These are phyloP conservation scores for Heliconius nattereri DNA, from an alignment of 1,140 invertebrate species.

Conservation along the genomic window DNA sequence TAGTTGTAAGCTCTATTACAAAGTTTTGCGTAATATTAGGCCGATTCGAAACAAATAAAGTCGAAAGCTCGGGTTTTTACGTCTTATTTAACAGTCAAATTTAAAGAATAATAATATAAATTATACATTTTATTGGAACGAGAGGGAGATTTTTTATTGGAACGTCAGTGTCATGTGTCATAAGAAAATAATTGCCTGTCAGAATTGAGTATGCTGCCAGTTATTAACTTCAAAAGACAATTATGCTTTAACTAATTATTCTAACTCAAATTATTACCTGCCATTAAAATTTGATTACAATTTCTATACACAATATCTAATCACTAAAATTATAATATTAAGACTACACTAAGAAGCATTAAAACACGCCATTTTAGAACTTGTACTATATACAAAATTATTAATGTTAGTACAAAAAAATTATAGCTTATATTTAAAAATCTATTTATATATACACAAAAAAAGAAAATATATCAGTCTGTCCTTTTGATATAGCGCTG, in stretches of 20 bases:
- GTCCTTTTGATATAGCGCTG: constrained; percentile 68
- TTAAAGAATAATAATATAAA: background rate
- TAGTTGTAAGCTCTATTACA: constrained; percentile 19
- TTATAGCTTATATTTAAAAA: constrained; percentile 1
- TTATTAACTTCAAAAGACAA: background rate
- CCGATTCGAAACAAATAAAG: background rate
- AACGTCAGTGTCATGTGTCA: background rate
- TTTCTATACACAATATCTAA: background rate
- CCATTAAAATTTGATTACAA: background rate
- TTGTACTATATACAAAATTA: constrained; percentile 5
- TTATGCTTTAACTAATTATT: background rate
- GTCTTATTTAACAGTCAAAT: background rate
- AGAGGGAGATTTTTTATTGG: no score
- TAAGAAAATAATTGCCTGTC: background rate
- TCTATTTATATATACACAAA: constrained; percentile 39
- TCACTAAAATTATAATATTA: background rate
- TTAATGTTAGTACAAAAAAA: constrained; percentile 15
- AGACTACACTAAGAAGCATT: constrained; percentile 1
- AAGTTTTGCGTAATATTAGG: constrained; percentile 20
- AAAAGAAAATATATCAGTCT: constrained; percentile 63
- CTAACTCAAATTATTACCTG: background rate
- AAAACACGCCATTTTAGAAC: background rate
- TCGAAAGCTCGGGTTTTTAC: constrained; percentile 2
- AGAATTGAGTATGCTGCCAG: background rate
- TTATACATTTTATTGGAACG: no score